A percentile compares a stretch with the other conserved stretches of the same genome.
Conservation (phyloP, 2,113 vertebrate genomes). For the Gobiocypris rarus region DNA sequence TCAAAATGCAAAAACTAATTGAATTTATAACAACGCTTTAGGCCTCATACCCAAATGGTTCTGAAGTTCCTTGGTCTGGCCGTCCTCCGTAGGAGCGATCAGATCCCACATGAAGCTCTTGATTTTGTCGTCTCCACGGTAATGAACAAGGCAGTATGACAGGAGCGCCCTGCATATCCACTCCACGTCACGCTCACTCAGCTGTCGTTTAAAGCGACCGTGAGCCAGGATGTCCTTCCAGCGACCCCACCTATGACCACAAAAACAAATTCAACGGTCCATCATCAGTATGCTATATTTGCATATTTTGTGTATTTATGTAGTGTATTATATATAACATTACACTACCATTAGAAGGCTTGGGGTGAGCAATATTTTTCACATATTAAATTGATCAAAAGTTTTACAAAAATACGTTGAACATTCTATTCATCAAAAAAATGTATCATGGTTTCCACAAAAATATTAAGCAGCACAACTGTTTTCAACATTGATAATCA, state of each 20-base stretch:
- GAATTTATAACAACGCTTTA: background rate
- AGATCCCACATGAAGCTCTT: constrained; percentile 99
- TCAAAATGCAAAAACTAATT: background rate
- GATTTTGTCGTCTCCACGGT: constrained; percentile 97
- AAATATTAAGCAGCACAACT: background rate
- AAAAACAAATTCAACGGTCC: background rate
- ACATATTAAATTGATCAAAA: background rate
- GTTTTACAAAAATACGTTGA: background rate
- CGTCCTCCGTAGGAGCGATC: constrained; percentile 94
- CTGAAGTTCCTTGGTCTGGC: constrained; percentile 91
- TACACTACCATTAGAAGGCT: no score
- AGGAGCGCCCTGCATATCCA: constrained; percentile 93
- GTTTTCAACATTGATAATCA: background rate
- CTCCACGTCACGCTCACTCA: constrained; percentile 94
- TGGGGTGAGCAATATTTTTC: no score
- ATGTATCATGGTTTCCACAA: background rate
- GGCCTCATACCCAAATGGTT: constrained; percentile 88
- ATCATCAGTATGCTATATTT: background rate
- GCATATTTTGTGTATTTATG: background rate
- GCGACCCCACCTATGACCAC: constrained; percentile 87
- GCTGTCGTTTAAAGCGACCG: constrained; percentile 95
- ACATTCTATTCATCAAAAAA: background rate
- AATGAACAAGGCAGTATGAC: constrained; percentile 95
- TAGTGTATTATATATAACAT: background rate
- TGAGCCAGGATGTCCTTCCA: constrained; percentile 97